These are phyloP conservation scores for Manis javanica DNA, from an alignment of 2,797 vertebrate species.

Conservation along the genomic window DNA sequence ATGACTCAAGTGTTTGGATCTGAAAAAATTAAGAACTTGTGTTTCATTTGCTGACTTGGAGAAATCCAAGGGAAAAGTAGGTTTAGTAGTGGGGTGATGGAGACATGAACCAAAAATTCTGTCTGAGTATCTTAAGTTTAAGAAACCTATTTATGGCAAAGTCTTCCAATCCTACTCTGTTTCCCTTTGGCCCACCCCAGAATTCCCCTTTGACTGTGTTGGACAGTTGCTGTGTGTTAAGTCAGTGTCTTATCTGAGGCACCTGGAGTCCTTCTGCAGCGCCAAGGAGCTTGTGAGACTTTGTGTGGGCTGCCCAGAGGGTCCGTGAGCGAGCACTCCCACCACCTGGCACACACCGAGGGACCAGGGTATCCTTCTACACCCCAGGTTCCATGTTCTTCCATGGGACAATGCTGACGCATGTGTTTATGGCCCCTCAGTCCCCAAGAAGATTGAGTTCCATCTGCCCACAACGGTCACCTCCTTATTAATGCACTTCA, in stretches of 20 bases:
- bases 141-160: neutral
- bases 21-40: neutral
- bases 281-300: neutral
- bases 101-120: neutral
- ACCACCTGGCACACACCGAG: neutral
- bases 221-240: neutral
- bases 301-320: neutral
- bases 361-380: neutral
- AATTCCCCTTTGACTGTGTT: neutral
- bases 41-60: neutral
- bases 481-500: neutral
- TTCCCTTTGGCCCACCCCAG: neutral
- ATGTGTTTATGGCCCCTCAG: neutral
- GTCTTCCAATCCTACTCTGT: rapidly evolving
- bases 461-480: neutral
- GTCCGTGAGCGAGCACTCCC: neutral
- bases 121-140: neutral
- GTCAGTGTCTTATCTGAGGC: neutral
- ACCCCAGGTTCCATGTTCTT: neutral
- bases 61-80: neutral
- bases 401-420: neutral
- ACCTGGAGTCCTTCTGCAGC: neutral
- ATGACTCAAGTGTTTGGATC: neutral
- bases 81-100: neutral
- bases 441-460: neutral